These are phyloP conservation scores for Eretmocerus hayati DNA, from an alignment of 2,888 invertebrate genomes.

Conservation along the genomic window DNA sequence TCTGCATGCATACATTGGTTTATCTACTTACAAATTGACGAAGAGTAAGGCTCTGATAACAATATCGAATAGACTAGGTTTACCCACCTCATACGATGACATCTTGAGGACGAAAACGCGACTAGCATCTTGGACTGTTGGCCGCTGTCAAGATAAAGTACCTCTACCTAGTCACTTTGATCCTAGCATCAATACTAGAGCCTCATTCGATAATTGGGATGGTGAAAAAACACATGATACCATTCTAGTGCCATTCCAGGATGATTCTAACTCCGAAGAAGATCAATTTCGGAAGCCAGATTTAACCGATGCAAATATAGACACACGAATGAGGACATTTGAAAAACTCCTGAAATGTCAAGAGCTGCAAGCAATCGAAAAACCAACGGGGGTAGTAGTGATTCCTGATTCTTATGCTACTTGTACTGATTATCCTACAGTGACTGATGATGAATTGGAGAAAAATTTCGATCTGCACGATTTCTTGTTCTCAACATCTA, in stretches of 20 bases:
- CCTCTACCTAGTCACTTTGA: constrained; percentile 16
- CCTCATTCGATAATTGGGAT: constrained; percentile 19
- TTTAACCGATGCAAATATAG: background rate
- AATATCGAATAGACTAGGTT: constrained; percentile 9
- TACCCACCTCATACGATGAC: constrained; percentile 17
- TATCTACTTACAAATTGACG: constrained; percentile 6
- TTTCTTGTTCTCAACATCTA: background rate
- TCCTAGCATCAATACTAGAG: constrained; percentile 6
- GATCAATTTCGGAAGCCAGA: too few species aligned
- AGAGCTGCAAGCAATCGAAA: background rate
- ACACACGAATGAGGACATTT: background rate
- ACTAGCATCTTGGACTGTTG: constrained; percentile 10
- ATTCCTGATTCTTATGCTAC: background rate
- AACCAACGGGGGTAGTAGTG: background rate
- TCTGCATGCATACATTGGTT: constrained; percentile 3
- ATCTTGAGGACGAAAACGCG: constrained; percentile 8
- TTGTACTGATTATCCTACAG: background rate
- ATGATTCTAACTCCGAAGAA: too few species aligned
- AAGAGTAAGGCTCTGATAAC: constrained; percentile 11
- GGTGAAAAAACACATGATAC: constrained; percentile 18
- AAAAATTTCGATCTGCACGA: constrained; percentile 1
- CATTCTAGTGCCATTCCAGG: constrained; percentile 5
- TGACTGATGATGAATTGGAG: background rate
- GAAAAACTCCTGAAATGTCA: constrained; percentile 5
- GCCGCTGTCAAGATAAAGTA: background rate